Conservation (phyloP, 2,113 vertebrate genomes). For the Mesembrinibis cayennensis region DNA sequence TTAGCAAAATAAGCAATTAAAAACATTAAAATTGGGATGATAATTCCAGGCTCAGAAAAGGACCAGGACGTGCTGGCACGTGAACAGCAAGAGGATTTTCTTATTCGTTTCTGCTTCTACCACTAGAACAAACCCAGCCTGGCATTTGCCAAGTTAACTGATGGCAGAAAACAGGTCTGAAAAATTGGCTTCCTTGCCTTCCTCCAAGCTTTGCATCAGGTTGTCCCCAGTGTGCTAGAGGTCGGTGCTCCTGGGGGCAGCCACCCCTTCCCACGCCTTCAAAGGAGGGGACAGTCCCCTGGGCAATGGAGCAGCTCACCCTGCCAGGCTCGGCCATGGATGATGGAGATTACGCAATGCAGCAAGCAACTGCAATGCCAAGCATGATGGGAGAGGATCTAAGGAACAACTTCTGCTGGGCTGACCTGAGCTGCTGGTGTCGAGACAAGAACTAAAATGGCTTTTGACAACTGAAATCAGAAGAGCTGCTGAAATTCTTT, state of each 20-base stretch:
- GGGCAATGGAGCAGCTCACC: background rate
- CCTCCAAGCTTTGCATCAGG: background rate
- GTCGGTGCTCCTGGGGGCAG: fast-evolving
- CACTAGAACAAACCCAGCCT: background rate
- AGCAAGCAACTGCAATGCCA: background rate
- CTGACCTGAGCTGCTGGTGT: background rate
- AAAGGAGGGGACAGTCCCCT: background rate
- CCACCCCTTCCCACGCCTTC: fast-evolving
- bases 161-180: background rate
- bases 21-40: background rate
- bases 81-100: background rate
- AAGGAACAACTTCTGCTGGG: background rate
- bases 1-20: background rate
- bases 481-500: background rate
- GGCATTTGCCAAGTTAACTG: background rate
- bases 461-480: background rate
- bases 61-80: background rate
- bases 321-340: background rate
- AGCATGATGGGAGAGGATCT: fast-evolving
- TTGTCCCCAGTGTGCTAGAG: background rate
- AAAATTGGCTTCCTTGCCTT: background rate
- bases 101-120: background rate
- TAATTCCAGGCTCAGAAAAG: background rate
- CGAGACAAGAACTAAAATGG: background rate
- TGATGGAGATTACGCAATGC: background rate